Conservation (phyloP, 2,113 vertebrate genomes). For the Boulengeromyrus knoepffleri region DNA sequence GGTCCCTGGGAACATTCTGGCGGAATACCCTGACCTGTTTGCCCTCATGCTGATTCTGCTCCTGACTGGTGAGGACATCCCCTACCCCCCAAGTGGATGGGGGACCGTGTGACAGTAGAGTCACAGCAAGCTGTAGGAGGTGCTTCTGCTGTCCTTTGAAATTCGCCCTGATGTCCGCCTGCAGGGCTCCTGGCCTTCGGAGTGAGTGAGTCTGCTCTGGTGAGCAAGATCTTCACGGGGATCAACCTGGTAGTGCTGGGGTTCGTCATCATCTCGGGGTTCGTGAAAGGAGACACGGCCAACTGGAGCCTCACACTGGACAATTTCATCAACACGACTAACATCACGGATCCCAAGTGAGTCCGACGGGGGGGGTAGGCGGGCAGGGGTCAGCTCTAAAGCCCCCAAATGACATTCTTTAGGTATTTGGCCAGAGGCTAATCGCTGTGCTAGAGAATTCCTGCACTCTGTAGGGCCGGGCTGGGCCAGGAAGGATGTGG, state of each 20-base stretch:
- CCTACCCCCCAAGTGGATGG: neutral
- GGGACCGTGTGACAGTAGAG: neutral
- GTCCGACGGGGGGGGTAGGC: neutral
- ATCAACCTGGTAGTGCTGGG: slow-evolving; percentile 83
- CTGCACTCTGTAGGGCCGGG: neutral
- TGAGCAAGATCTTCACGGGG: slow-evolving; percentile 90
- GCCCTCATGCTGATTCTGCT: slow-evolving; percentile 75
- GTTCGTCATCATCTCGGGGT: slow-evolving; percentile 83
- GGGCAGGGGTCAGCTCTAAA: neutral
- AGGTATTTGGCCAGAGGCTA: neutral
- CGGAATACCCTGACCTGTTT: slow-evolving; percentile 81
- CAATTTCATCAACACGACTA: slow-evolving; percentile 44
- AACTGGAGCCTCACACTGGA: slow-evolving; percentile 77
- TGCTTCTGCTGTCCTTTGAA: neutral
- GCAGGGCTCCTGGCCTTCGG: slow-evolving; percentile 84
- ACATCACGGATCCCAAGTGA: slow-evolving; percentile 33
- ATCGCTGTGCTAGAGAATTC: neutral
- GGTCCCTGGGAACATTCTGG: slow-evolving; percentile 65
- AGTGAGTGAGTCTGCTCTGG: slow-evolving; percentile 83
- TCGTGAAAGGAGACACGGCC: slow-evolving; percentile 72
- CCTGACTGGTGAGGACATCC: slow-evolving; percentile 71
- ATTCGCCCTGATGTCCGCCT: neutral
- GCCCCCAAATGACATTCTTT: too few species aligned
- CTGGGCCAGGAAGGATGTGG: neutral
- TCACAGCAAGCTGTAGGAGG: neutral